Evolutionary conservation across 2,797 vertebrate genomes (phyloP), one percentile per base, ranked within the genome.

Genomic region (Podargus strigoides): DNA sequence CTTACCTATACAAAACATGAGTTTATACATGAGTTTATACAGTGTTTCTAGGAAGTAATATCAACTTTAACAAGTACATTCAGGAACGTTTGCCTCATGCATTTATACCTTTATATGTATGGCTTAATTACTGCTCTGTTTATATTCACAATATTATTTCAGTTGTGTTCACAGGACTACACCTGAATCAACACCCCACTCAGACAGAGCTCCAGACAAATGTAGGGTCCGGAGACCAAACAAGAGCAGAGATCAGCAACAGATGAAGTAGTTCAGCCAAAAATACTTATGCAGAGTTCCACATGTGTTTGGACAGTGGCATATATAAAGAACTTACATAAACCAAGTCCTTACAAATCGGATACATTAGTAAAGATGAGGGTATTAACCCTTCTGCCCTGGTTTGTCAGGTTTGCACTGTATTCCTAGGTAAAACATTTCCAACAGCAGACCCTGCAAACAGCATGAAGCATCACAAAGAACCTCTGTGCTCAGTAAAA

Each of bases 401-500:
- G 26, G 17, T 42, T 92, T 75, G 26, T 59, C 39, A 46, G 41
- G 44, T 39, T 69, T 84, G 47, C 41, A 10, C 14, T 20, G 14
- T 32, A 6, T 41, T 79, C n/a, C 47, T 13, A 39, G 2, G 26
- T 34, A 18, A 37, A 68, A 12, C 13, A 21, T 56, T 59, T 53
- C 86, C 49, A 68, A 8, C 30, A 64, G 52, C 63, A 50, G 60
- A 21, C 21, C 15, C 9, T 2, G 16, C 15, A 42, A 34, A n/a
- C 17, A 21, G 34, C 47, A 41, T 0, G 1, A 42, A 50, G 50
- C 47, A 30, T 10, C 34, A 2, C 8, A 0, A n/a, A 36, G 23
- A 21, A 23, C 6, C 23, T 26, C 75, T 18, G 41, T 5, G 12
- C 53, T 58, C 62, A 28, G 53, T 62, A 82, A 36, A 37, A 59